Percentiles rank a stretch among this genome's conserved stretches.
Conservation (phyloP, 92 coral and sea anemone species). For the Epizoanthus stellaris region DNA sequence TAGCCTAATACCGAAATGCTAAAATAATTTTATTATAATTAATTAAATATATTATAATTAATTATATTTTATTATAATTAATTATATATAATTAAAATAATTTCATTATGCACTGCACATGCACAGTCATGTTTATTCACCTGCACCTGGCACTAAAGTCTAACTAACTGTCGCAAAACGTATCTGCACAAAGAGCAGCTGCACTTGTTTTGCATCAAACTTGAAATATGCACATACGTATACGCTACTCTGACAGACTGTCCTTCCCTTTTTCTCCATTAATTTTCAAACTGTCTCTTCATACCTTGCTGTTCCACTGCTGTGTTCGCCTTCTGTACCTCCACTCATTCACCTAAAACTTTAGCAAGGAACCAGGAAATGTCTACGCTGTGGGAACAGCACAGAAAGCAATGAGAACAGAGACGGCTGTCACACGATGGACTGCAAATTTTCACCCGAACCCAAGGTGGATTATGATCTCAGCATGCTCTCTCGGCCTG, state of each 20-base stretch:
- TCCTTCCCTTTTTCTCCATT: not conserved
- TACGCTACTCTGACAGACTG: not conserved
- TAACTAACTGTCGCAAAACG: not conserved
- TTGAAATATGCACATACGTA: not conserved
- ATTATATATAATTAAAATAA: too few relatives aligned
- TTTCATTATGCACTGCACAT: too few relatives aligned
- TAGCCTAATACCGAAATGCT: too few relatives aligned
- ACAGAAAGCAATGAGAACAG: conserved; percentile 53
- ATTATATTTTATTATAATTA: too few relatives aligned
- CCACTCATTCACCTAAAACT: conserved; percentile 16
- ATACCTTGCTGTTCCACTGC: not conserved
- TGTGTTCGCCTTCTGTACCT: not conserved
- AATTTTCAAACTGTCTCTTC: conserved; percentile 1
- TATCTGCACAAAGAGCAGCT: not conserved
- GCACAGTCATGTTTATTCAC: too few relatives aligned
- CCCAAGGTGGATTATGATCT: conserved; percentile 66
- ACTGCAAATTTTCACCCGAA: conserved; percentile 58
- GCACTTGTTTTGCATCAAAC: not conserved
- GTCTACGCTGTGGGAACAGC: conserved; percentile 75
- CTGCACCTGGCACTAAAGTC: not conserved
- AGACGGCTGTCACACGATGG: conserved; percentile 69
- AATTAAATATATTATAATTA: too few relatives aligned
- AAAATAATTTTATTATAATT: too few relatives aligned
- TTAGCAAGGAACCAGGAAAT: conserved; percentile 72
- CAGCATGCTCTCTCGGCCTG: conserved; percentile 63